phyloP scores from a whole-genome alignment of 2,797 vertebrate species.

The Varecia variegata region DNA sequence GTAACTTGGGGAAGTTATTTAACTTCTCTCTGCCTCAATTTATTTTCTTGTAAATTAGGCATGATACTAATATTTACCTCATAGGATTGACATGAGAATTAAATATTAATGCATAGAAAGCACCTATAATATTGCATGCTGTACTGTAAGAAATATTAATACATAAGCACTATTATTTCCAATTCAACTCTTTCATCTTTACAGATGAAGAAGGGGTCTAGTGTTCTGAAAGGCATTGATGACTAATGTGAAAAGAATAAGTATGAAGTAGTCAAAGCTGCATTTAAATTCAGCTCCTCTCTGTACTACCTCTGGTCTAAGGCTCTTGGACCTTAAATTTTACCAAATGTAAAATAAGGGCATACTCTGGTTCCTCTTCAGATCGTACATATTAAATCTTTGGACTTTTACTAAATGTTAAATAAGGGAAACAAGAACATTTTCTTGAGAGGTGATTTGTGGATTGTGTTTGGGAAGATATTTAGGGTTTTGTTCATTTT shows the following conservation, averaged over 20 bases:
- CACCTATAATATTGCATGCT: background rate
- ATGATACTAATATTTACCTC: background rate
- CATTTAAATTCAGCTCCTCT: background rate
- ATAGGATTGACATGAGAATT: background rate
- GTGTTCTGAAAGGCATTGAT: background rate
- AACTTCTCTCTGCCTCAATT: background rate
- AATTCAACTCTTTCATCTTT: background rate
- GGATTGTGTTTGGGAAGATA: background rate
- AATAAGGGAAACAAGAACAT: background rate
- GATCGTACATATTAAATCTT: background rate
- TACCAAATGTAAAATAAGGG: background rate
- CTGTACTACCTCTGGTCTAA: background rate
- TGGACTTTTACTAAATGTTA: background rate
- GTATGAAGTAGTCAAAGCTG: background rate
- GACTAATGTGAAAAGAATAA: background rate
- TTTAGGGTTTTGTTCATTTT: background rate
- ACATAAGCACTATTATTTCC: background rate
- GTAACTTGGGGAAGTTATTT: background rate
- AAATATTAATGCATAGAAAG: background rate
- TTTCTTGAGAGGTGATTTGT: background rate
- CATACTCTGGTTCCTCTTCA: background rate
- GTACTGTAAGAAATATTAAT: background rate
- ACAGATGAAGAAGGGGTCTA: background rate
- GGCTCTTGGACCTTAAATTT: background rate
- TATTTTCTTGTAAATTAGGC: background rate